Evolutionary conservation across 2,113 vertebrate species (phyloP), one percentile per base, ranked within the genome.

Genomic region (Struthidea cinerea): DNA sequence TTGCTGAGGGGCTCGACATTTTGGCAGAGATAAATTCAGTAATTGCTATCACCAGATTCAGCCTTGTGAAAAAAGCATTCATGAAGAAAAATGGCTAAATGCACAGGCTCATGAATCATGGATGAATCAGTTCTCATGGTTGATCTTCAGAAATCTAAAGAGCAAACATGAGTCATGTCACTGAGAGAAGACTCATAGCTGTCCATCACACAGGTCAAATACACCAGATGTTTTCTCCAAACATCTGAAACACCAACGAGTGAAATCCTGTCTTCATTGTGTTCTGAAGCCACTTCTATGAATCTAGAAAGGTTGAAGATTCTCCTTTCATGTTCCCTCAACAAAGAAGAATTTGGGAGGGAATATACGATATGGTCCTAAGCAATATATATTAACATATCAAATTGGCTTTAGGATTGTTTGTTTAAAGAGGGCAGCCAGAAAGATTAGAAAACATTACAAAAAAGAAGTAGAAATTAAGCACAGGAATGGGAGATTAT

Each of bases 21-120:
- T 39, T 50, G 20, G 60, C 73, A 71, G 61, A 63, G 71, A 95
- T n/a, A 95, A 93, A 96, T 74, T 46, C 87, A 69, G 70, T 83
- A 95, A 90, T 42, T 93, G 70, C 46, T 80, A 60, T 77, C 79
- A 94, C 55, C 24, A 83, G 63, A 61, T 70, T 73, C 70, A 87
- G 81, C 50, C 59, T 76, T 50, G 70, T 77, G 75, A 83, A 80
- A 37, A 95, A 94, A 78, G 44, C 57, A 87, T 81, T 95, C 86
- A 94, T 75, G 86, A 95, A 94, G 89, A 95, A 90, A 95, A 94
- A 87, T 10, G n/a, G 89, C 86, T 92, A 92, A 93, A 93, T 64
- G 86, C 59, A 78, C 47, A 75, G 64, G 69, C 74, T 93, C 78
- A 94, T 94, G 94, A 97, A 94, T 94, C 94, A 95, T 87, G 86